Conservation (phyloP, 2,113 vertebrate species). For the Oreamnos americanus region DNA sequence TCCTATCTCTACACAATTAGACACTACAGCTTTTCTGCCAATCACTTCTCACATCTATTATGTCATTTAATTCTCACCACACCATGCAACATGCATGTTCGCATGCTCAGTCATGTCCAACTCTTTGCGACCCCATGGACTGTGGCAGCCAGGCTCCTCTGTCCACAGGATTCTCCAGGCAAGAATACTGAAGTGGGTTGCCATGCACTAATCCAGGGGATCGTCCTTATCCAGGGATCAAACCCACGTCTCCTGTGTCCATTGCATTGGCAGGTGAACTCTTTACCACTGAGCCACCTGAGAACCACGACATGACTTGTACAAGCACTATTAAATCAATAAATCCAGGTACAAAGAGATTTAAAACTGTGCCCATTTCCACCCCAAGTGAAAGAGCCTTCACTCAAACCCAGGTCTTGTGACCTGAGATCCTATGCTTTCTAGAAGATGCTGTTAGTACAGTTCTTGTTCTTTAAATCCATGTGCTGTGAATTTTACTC, state of each 20-base stretch:
- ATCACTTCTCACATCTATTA: not conserved
- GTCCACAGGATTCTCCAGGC: not conserved
- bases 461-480: not conserved
- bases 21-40: not conserved
- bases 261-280: not conserved
- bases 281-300: not conserved
- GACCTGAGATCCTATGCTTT: not conserved
- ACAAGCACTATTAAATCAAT: not conserved
- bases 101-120: accelerated
- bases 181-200: not conserved
- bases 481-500: not conserved
- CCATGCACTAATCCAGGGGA: not conserved
- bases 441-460: not conserved
- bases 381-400: not conserved
- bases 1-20: not conserved
- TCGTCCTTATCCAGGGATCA: not conserved
- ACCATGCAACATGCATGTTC: not conserved
- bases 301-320: not conserved
- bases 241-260: not conserved
- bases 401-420: not conserved
- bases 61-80: not conserved
- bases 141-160: not conserved
- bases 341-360: not conserved
- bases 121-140: not conserved
- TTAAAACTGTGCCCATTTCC: not conserved